Percentiles rank a stretch among this genome's conserved stretches.
Evolutionary conservation across 2,888 invertebrate genomes (phyloP).

Genomic region (Drosophila melanosoma): DNA sequence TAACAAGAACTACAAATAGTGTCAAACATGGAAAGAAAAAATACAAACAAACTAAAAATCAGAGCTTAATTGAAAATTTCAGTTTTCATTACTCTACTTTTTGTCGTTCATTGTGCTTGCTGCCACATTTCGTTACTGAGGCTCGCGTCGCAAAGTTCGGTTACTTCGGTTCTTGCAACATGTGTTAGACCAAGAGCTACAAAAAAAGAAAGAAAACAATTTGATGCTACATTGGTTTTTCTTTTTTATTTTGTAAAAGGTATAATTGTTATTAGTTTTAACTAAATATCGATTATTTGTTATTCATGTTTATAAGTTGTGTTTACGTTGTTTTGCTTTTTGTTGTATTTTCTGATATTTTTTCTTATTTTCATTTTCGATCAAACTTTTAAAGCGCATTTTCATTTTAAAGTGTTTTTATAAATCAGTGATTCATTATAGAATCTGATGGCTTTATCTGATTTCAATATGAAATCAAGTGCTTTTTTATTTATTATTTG

Average conservation of each 20-base stretch:
- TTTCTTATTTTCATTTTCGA: background rate
- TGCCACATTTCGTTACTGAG: conserved; percentile 51
- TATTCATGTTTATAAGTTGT: background rate
- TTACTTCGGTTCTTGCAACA: conserved; percentile 29
- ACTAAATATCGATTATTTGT: background rate
- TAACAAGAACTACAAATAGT: conserved; percentile 30
- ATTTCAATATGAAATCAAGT: background rate
- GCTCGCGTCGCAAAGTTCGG: conserved; percentile 50
- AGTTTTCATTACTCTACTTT: conserved; percentile 38
- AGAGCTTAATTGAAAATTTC: conserved; percentile 61
- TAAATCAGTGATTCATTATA: background rate
- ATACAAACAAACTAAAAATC: conserved; percentile 37
- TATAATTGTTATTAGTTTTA: background rate
- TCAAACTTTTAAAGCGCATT: background rate
- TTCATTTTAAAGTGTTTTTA: background rate
- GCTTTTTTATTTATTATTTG: background rate
- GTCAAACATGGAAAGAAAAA: conserved; percentile 22
- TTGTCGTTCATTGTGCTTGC: conserved; percentile 18
- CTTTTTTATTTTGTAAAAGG: background rate
- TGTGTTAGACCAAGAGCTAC: conserved; percentile 24
- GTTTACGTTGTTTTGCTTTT: background rate
- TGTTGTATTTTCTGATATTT: background rate
- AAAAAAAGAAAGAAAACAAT: background rate
- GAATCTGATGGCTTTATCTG: background rate
- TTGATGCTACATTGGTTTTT: background rate